Base-by-base conservation (phyloP, 1,140 invertebrate genomes). In the Drosophila kikkawai region DNA sequence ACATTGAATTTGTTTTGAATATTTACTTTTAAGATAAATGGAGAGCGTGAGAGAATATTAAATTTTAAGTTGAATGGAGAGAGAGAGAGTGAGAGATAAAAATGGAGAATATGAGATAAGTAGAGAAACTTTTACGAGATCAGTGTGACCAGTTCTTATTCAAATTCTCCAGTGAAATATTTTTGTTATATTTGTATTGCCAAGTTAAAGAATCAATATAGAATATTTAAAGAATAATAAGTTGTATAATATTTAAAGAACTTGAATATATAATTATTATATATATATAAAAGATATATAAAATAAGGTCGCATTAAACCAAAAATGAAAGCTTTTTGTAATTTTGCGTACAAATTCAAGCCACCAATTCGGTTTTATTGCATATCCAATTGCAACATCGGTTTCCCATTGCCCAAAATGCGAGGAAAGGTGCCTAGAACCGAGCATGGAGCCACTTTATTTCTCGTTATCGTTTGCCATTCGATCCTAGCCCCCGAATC, bases 391-490 rank as follows among this genome's bases (percentile, higher is more conserved):
- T 56, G 53, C 53, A 56, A 39, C 53, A 56, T 56, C 13, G 53
- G 19, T 22, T 17, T 36, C 12, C 29, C 17, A 13, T 34, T 53
- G 50, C 50, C 51, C 50, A 19, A 36, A 55, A 37, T 15, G 34
- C 29, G 50, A 32, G 32, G 11, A 12, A n/a, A 19, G 22, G 41
- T 12, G 19, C 29, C 15, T 39, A 55, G 5, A 32, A 22, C 29
- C 50, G 17, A 11, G 26, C 11, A 32, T 17, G 51, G 12, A 13
- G 68, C 19, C 64, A 71, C 68, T 71, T 68, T 68, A 71, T 71
- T 68, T 71, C 50, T 57, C 51, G 63, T 67, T 71, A 71, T 57
- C 51, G 36, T 57, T 57, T 48, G 63, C 11, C 41, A 71, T 47
- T 71, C 61, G 67, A 66, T 44, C 44, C 42, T 56, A 36, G 17